A percentile compares a stretch with the other conserved stretches of the same genome.
These are phyloP conservation scores for Eristalinus aeneus DNA, from an alignment of 2,888 invertebrate species.

Conservation along the genomic window DNA sequence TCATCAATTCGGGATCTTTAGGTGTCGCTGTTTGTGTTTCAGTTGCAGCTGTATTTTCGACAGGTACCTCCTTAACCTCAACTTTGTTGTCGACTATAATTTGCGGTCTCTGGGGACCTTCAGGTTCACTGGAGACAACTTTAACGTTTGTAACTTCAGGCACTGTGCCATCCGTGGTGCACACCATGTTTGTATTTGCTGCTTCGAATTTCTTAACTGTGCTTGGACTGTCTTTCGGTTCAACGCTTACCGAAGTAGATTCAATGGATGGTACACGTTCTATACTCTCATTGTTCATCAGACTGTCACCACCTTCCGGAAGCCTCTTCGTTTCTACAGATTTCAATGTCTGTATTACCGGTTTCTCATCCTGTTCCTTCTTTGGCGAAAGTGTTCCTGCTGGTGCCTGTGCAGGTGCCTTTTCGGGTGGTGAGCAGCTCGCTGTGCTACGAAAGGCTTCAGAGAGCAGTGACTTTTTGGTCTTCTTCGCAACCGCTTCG, in stretches of 20 bases:
- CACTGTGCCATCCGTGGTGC: conserved; percentile 80
- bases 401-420: background rate
- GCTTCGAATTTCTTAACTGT: conserved; percentile 9
- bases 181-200: background rate
- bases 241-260: background rate
- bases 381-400: background rate
- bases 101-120: conserved; percentile 46
- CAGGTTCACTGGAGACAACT: conserved; percentile 72
- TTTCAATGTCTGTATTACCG: background rate
- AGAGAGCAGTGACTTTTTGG: conserved; percentile 78
- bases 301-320: background rate
- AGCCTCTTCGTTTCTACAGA: background rate
- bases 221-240: background rate
- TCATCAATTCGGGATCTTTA: conserved; percentile 29
- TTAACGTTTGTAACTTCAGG: conserved; percentile 76
- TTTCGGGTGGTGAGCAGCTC: conserved; percentile 9
- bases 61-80: conserved; percentile 33
- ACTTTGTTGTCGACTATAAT: conserved; percentile 55
- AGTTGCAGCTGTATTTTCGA: conserved; percentile 8
- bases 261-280: conserved; percentile 3
- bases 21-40: background rate
- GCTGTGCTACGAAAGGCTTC: conserved; percentile 70
- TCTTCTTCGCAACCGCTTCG: conserved; percentile 79
- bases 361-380: conserved; percentile 35
- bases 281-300: conserved; percentile 19